A percentile compares a stretch with the other conserved stretches of the same genome.
phyloP scores from a whole-genome alignment of 2,797 vertebrate genomes.

The Manis javanica region DNA sequence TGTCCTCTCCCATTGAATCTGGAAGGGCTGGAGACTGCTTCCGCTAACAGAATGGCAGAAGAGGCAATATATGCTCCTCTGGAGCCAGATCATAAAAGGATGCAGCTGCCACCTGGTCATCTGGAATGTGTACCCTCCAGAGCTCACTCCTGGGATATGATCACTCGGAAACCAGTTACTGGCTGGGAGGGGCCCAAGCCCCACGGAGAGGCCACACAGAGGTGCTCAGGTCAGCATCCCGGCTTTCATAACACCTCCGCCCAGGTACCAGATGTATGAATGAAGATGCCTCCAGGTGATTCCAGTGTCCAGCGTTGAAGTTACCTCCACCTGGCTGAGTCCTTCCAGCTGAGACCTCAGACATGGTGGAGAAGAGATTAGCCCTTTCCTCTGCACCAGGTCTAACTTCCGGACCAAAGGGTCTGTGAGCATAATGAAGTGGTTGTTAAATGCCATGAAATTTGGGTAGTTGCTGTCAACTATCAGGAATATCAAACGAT shows the following conservation, averaged over 20 bases:
- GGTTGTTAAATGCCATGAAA: not conserved
- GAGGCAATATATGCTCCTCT: not conserved
- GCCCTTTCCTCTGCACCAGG: not conserved
- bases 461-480: not conserved
- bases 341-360: not conserved
- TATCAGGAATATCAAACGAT: not conserved
- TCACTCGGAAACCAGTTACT: not conserved
- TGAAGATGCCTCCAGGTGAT: not conserved
- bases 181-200: not conserved
- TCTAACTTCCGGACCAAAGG: not conserved
- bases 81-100: not conserved
- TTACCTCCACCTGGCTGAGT: not conserved
- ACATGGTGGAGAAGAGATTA: not conserved
- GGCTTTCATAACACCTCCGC: not conserved
- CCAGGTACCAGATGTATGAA: too few species aligned
- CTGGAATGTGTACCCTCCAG: not conserved
- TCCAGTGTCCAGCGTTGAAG: not conserved
- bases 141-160: not conserved
- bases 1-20: not conserved
- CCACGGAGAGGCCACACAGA: not conserved
- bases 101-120: not conserved
- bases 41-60: fast-evolving
- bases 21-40: not conserved
- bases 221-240: not conserved
- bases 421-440: not conserved